These are phyloP conservation scores for Drosophila monieri DNA, from an alignment of 2,888 invertebrate species.

Conservation along the genomic window DNA sequence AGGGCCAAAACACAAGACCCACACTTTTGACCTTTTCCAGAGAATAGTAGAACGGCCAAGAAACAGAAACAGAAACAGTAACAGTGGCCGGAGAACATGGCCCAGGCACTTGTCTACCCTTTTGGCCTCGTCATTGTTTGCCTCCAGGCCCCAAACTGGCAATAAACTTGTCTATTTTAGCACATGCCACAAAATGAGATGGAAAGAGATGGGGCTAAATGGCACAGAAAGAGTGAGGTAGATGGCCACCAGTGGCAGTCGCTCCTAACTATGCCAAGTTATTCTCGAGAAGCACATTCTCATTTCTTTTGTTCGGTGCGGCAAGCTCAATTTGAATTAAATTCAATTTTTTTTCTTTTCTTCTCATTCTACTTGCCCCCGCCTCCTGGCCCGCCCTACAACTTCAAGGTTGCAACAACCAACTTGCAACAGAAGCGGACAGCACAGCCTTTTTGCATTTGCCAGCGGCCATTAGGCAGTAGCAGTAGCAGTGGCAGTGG, in stretches of 20 bases:
- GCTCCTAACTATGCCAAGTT: slow-evolving; percentile 42
- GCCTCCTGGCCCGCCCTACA: slow-evolving; percentile 19
- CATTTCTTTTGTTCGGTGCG: slow-evolving; percentile 42
- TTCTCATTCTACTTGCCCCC: slow-evolving; percentile 5
- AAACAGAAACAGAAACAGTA: slow-evolving; percentile 5
- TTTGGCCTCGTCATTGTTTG: slow-evolving; percentile 77
- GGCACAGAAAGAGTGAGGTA: background rate
- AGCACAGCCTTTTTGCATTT: slow-evolving; percentile 46
- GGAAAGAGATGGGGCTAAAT: background rate
- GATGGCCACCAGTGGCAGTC: too few species aligned
- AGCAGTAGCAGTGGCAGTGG: background rate
- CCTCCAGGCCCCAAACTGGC: slow-evolving; percentile 71
- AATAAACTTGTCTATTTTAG: slow-evolving; percentile 77
- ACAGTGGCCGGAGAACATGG: slow-evolving; percentile 34
- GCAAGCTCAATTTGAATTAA: slow-evolving; percentile 71
- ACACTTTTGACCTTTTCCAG: slow-evolving; percentile 45
- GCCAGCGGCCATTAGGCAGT: slow-evolving; percentile 66
- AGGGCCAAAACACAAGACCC: slow-evolving; percentile 14
- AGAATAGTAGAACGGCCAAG: background rate
- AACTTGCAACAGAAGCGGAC: slow-evolving; percentile 40
- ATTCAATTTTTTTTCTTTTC: slow-evolving; percentile 58
- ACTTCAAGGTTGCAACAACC: slow-evolving; percentile 64
- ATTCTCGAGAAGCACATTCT: slow-evolving; percentile 41
- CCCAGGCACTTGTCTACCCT: slow-evolving; percentile 69
- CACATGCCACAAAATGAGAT: slow-evolving; percentile 51